phyloP scores from a whole-genome alignment of 2,113 vertebrate species.

The Variabilichromis moorii region DNA sequence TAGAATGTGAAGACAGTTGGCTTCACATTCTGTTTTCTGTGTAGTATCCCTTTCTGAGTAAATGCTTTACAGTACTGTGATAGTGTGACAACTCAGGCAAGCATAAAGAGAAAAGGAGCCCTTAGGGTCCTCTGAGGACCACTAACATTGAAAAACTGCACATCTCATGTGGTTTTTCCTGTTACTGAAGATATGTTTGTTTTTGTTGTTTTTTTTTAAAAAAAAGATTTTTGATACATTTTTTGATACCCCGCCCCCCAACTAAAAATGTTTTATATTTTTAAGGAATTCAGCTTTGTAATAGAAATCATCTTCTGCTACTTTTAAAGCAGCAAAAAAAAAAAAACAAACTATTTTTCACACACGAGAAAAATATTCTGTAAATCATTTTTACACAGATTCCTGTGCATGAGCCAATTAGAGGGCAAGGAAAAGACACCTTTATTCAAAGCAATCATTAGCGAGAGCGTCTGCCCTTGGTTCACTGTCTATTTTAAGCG shows the following conservation, averaged over 20 bases:
- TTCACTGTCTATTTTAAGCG: neutral
- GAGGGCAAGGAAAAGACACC: neutral
- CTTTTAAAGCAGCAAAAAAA: neutral
- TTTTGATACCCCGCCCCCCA: neutral
- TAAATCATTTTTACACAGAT: neutral
- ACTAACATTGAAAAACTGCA: neutral
- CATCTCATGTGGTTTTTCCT: neutral
- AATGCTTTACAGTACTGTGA: neutral
- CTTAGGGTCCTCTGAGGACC: neutral
- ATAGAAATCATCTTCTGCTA: neutral
- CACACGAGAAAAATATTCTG: neutral
- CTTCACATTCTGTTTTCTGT: neutral
- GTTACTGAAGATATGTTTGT: neutral
- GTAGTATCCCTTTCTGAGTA: neutral
- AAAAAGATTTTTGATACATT: neutral
- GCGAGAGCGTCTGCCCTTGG: neutral
- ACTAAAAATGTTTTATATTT: neutral
- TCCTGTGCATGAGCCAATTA: neutral
- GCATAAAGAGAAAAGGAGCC: neutral
- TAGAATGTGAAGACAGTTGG: neutral
- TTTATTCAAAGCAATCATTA: neutral
- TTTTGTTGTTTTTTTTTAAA: fast-evolving
- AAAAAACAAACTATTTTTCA: neutral
- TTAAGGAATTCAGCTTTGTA: neutral
- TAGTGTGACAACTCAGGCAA: neutral